Evolutionary conservation across 2,888 invertebrate species (phyloP), one percentile per base, ranked within the genome.

Genomic region (Diarsia mendica): DNA sequence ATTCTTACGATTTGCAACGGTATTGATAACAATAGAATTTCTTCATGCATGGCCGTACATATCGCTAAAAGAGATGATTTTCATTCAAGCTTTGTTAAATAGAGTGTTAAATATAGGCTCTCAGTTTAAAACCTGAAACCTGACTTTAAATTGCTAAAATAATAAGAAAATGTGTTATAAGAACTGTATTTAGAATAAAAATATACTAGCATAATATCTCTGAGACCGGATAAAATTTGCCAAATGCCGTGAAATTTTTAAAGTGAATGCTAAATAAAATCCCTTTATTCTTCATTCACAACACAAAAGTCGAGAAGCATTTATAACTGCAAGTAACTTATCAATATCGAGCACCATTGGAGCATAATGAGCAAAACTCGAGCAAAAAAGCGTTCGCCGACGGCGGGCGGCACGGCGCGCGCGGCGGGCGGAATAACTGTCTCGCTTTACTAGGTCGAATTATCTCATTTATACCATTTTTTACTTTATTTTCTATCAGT

Each of bases 391-490:
- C 72, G 55, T 84, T 87, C 77, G 83, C 90, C 91, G 92, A 83
- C 90, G 89, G 91, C 92, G 92, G 93, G 88, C 92, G 91, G 91
- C 60, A 18, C 75, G 85, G 85, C 89, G 80, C 28, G 28, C 28
- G 28, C 90, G 85, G 89, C 85, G 87, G 86, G 88, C 87, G 87
- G 85, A 84, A 75, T 88, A 89, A 88, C 89, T 88, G 90, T 89
- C 93, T 94, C 93, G 92, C 92, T 92, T 95, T 92, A 95, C 93
- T 96, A 90, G 95, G 94, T 94, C 95, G 92, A 92, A 92, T 93
- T 92, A 93, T 92, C 83, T 89, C 88, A 86, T 91, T 92, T 92
- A 91, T 91, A 91, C 89, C 87, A 87, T 92, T 92, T 93, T 72
- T 91, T 91, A 87, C 89, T 91, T 82, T 85, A 88, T 87, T 89